Percentiles rank a stretch among this genome's conserved stretches.
Conservation (phyloP, 1,140 invertebrate species). For the Calliphora vicina region DNA sequence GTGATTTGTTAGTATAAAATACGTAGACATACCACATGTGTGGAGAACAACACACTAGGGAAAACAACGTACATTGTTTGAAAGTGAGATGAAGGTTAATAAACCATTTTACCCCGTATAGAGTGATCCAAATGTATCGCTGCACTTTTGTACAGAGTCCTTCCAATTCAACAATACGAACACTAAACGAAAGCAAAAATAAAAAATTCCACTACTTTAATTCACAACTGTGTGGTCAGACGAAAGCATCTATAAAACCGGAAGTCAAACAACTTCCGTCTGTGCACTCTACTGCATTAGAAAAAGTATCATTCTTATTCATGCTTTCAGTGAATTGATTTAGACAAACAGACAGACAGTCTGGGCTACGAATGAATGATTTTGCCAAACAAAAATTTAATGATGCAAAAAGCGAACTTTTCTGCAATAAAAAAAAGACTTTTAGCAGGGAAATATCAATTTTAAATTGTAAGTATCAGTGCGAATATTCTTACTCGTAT, state of each 20-base stretch:
- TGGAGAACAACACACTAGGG: too few species aligned
- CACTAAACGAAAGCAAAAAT: too few species aligned
- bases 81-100: too few species aligned
- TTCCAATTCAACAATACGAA: too few species aligned
- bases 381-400: not conserved
- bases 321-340: not conserved
- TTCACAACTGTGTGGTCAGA: not conserved
- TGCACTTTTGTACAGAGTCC: too few species aligned
- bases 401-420: not conserved
- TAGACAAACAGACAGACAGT: not conserved
- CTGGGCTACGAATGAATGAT: not conserved
- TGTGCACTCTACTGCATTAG: not conserved
- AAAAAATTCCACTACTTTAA: not conserved
- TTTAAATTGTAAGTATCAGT: too few species aligned
- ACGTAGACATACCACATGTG: too few species aligned
- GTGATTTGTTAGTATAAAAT: too few species aligned
- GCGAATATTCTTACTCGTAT: too few species aligned
- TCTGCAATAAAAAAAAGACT: not conserved
- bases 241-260: not conserved
- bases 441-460: not conserved
- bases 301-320: not conserved
- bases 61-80: too few species aligned
- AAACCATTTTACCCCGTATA: too few species aligned
- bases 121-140: too few species aligned
- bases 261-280: not conserved